Base-by-base conservation (phyloP, 2,797 vertebrate genomes). In the Hyperoplus immaculatus region DNA sequence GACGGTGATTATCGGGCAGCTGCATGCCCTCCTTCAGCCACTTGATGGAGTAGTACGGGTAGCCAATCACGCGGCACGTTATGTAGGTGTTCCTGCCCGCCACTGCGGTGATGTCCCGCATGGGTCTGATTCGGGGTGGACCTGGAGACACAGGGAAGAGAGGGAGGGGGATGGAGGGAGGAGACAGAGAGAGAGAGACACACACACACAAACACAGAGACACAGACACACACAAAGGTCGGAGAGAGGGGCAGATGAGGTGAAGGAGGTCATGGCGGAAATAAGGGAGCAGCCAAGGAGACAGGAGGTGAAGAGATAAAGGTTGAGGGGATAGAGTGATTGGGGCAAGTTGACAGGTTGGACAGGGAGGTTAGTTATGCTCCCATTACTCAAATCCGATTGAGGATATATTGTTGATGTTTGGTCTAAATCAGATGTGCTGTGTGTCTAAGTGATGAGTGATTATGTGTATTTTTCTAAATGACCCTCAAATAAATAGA, bases 21-120 rank as follows among this genome's bases (percentile, higher is more conserved):
- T 97, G 96, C 91, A 99, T 93, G 15, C 97, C 94, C 0, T 99
- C 98, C 92, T 99, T 99, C 92, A 98, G 97, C 98, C 98, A 99
- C 93, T 99, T 99, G 95, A 99, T 99, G 90, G 98, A 99, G 92
- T 99, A 99, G 92, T 99, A 99, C 0, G 98, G 98, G 93, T 99
- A 99, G 84, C 98, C 98, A n/a, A 99, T 99, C 89, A 99, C 98
- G 54, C 98, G 96, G 91, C 98, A 99, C 80, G 97, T 98, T 92
- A 99, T 98, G 91, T 98, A 99, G 88, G 97, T 97, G 94, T 99
- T 98, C 91, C 98, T 95, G 85, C 98, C 98, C 1, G 98, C 98
- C 67, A 99, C 97, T 0, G 98, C 98, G 0, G 98, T 99, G 93
- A 99, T 98, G 94, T 99, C 95, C 73, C 95, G 92, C 98, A 99